Evolutionary conservation across 2,797 vertebrate genomes (phyloP), one percentile per base, ranked within the genome.

Genomic region (Anas acuta): DNA sequence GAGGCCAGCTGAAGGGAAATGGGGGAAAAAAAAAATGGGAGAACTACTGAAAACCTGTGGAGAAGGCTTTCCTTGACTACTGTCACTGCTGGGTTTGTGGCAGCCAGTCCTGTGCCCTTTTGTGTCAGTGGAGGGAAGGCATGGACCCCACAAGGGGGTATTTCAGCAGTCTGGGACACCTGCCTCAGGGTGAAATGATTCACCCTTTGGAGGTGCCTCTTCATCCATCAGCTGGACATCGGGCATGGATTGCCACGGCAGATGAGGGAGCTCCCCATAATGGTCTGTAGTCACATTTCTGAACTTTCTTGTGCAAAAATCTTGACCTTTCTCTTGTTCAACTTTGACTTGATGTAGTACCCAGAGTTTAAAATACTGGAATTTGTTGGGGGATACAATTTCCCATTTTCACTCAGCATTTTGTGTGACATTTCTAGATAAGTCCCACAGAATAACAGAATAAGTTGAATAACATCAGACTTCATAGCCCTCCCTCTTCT

Each of bases 401-500:
- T 75, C 11, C 13, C 5, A 25, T 25, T 30, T 60, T 89, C n/a
- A 56, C n/a, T 60, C 0, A 0, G 9, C 58, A 5, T 8, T 76
- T 81, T 85, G 25, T 65, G 21, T 30, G 19, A 28, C 53, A 67
- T 73, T 84, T 84, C 45, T 88, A 41, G 13, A 35, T 41, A 30
- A 64, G 5, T 0, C 8, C 1, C 30, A 26, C 1, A 54, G 28
- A 88, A 76, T 0, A 67, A n/a, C n/a, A n/a, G n/a, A n/a, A n/a
- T n/a, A n/a, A n/a, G 23, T 43, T 5, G 60, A 80, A 92, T 65
- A 32, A 22, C 11, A 3, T 2, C 22, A 62, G 21, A 37, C 16
- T 82, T 93, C 60, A 16, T 19, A 35, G 22, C 18, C 26, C 6
- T 89, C 90, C n/a, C 8, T 76, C 33, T 71, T 71, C 69, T 82